Evolutionary conservation across 2,113 vertebrate genomes (phyloP), one percentile per base, ranked within the genome.

Genomic region (Alligator mississippiensis): DNA sequence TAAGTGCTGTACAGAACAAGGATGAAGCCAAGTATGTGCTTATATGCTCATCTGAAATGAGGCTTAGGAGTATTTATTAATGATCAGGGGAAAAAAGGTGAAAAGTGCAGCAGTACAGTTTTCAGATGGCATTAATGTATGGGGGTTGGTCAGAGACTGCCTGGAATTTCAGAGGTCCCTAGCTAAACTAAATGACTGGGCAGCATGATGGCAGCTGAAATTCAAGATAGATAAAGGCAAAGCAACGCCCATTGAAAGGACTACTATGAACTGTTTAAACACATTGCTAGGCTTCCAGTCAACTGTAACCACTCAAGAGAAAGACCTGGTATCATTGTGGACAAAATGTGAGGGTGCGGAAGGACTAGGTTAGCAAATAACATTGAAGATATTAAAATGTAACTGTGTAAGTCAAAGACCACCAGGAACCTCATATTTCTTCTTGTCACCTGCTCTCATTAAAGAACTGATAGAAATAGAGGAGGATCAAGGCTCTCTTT

Each of bases 111-210:
- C 7, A 12, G 9, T 47, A 30, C 78, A 87, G 25, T 64, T 55
- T 68, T 12, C 63, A 85, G 22, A 12, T 57, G 12, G 4, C 4
- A 18, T 2, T 4, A 92, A 11, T 89, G 3, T 28, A 2, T 34
- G 16, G 3, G 38, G 70, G 9, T 3, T 84, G 85, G 75, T 16
- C 70, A 47, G 47, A 47, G 70, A 74, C 34, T 21, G 30, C 34
- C 9, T 89, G 91, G 24, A 84, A 16, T 21, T 1, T 75, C 28
- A 38, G 88, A 19, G 84, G 75, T 11, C 87, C 54, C 14, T 1
- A 1, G 0, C 74, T 82, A 21, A 15, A 4, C 57, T 87, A 60
- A 11, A 30, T 47, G 8, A 22, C 16, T 0, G 0, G 1, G 59
- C 70, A 75, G 0, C 66, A 61, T 58, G n/a, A 11, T 11, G 19